Evolutionary conservation across 1,140 invertebrate species (phyloP).

Genomic region (Whitmania pigra): DNA sequence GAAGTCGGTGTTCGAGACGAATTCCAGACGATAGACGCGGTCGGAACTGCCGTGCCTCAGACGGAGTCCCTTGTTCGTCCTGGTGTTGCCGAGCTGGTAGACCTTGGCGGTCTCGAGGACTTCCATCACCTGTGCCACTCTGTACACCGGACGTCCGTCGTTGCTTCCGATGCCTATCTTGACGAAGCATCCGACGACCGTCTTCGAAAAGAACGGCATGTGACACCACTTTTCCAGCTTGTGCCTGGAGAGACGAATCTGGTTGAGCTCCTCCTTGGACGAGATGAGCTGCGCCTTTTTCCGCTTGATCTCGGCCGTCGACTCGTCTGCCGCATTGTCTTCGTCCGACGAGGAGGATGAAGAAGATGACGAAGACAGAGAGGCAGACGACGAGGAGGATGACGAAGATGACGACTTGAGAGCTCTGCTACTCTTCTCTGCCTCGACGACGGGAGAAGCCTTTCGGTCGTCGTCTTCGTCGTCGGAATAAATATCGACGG

Average conservation of each 20-base stretch:
- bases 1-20: constrained; percentile 93
- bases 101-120: constrained; percentile 90
- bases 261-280: constrained; percentile 68
- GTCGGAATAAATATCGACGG: constrained; percentile 88
- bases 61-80: constrained; percentile 75
- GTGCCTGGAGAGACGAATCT: constrained; percentile 73
- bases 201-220: constrained; percentile 80
- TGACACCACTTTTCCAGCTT: constrained; percentile 89
- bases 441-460: constrained; percentile 17
- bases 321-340: constrained; percentile 14
- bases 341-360: constrained; percentile 33
- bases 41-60: constrained; percentile 73
- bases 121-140: constrained; percentile 82
- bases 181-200: constrained; percentile 84
- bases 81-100: constrained; percentile 69
- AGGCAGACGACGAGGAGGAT: constrained; percentile 27
- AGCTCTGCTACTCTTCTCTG: constrained; percentile 26
- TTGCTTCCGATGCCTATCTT: constrained; percentile 88
- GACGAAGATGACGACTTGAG: constrained; percentile 26
- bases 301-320: constrained; percentile 8
- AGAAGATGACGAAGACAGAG: constrained; percentile 26
- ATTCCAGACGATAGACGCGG: constrained; percentile 82
- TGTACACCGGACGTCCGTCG: constrained; percentile 67
- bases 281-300: constrained; percentile 52
- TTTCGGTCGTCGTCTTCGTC: constrained; percentile 47